A percentile compares a stretch with the other conserved stretches of the same genome.
Conservation (phyloP, 1,140 invertebrate species). For the Bacillus rossius region DNA sequence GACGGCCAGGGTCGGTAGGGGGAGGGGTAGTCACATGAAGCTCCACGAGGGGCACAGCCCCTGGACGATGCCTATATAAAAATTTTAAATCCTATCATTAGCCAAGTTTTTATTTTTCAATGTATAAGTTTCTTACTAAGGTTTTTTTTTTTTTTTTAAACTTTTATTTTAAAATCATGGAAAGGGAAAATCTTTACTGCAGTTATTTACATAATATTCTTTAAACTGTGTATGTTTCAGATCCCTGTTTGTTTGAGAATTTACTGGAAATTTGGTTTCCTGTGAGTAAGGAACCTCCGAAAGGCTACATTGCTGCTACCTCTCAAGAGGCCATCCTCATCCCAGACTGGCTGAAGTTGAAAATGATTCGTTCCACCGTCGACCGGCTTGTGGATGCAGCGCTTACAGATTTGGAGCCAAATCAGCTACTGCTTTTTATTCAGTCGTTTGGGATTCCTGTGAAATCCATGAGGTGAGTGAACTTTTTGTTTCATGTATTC, state of each 20-base stretch:
- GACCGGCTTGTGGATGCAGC: slow-evolving; percentile 79
- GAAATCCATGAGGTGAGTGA: slow-evolving; percentile 64
- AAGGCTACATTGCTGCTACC: slow-evolving; percentile 76
- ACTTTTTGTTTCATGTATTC: no score
- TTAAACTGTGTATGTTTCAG: no score
- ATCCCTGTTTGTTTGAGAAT: slow-evolving; percentile 33
- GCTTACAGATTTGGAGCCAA: slow-evolving; percentile 76
- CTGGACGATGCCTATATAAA: no score
- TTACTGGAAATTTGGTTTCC: slow-evolving; percentile 54
- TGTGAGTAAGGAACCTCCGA: slow-evolving; percentile 47
- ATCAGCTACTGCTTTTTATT: slow-evolving; percentile 90
- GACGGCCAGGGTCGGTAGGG: no score
- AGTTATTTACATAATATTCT: no score
- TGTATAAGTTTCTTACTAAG: no score
- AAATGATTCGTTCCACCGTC: slow-evolving; percentile 87
- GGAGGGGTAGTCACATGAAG: no score
- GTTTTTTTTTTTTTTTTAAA: no score
- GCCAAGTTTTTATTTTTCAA: no score
- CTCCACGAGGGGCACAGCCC: no score
- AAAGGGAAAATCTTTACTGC: background rate
- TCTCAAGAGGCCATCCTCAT: slow-evolving; percentile 81
- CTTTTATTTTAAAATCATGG: background rate
- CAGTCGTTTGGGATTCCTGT: slow-evolving; percentile 95
- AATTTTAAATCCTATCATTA: no score
- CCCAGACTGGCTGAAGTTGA: slow-evolving; percentile 91